These are phyloP conservation scores for Camptogramma bilineatum DNA, from an alignment of 2,888 invertebrate genomes.

Conservation along the genomic window DNA sequence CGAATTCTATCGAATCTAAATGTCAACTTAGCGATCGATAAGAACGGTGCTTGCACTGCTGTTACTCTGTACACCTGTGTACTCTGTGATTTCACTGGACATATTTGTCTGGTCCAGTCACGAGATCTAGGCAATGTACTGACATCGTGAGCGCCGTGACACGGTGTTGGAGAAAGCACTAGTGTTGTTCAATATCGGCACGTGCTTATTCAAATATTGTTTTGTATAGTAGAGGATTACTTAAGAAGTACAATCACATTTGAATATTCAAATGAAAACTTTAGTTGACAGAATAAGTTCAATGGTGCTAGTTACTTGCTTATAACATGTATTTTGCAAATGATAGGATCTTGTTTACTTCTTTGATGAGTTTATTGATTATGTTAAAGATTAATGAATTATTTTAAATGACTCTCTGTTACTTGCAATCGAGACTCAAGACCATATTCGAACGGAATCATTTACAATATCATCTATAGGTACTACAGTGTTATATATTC, in stretches of 20 bases:
- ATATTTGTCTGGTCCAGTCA: slow-evolving; percentile 33
- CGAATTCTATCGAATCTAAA: too few species aligned
- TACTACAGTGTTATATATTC: too few species aligned
- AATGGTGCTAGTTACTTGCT: neutral
- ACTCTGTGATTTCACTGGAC: slow-evolving; percentile 15
- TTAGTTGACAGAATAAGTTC: neutral
- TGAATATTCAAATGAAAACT: slow-evolving; percentile 3
- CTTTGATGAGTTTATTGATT: too few species aligned
- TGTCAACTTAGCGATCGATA: too few species aligned
- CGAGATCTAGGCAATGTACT: slow-evolving; percentile 24
- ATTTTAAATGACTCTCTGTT: too few species aligned
- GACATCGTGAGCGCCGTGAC: slow-evolving; percentile 31
- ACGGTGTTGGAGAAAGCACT: slow-evolving; percentile 54
- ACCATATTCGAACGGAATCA: too few species aligned
- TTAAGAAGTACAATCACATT: neutral
- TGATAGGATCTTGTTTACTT: too few species aligned
- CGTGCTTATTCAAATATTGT: slow-evolving; percentile 31
- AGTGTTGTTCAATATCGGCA: slow-evolving; percentile 47
- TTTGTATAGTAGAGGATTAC: slow-evolving; percentile 2
- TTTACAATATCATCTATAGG: too few species aligned
- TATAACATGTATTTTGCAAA: neutral
- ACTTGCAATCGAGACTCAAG: too few species aligned
- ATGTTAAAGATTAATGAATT: too few species aligned
- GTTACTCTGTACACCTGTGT: too few species aligned
- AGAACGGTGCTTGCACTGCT: too few species aligned